Conservation (phyloP, 2,113 vertebrate genomes). For the Cyphomyrus discorhynchus region DNA sequence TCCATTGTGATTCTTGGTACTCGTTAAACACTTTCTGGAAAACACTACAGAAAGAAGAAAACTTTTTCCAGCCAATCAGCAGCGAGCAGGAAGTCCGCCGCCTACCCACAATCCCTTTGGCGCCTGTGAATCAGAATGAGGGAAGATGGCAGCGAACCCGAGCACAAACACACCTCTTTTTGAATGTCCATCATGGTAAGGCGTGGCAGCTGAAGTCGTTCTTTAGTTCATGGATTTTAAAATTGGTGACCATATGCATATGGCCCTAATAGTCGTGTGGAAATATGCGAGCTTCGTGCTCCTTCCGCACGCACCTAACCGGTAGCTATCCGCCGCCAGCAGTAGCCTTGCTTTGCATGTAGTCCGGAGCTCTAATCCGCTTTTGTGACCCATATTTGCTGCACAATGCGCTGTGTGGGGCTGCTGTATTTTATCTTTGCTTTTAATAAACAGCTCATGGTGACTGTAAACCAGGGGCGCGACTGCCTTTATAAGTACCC, state of each 20-base stretch:
- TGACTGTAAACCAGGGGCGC: neutral
- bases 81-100: constrained; percentile 21
- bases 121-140: constrained; percentile 55
- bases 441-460: neutral
- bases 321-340: too few species aligned
- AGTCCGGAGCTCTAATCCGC: neutral
- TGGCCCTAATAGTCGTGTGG: neutral
- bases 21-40: neutral
- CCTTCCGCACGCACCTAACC: neutral
- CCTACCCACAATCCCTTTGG: constrained; percentile 55
- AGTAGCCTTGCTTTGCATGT: neutral
- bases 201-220: neutral
- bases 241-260: neutral
- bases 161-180: constrained; percentile 59
- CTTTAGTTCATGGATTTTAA: neutral
- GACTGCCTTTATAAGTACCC: neutral
- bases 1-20: neutral
- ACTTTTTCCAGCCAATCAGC: neutral
- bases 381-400: neutral
- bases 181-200: constrained; percentile 77
- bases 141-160: constrained; percentile 74
- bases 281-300: neutral
- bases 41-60: neutral
- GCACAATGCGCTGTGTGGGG: neutral
- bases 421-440: neutral